Evolutionary conservation across 2,113 vertebrate genomes (phyloP).

Genomic region (Dendrocopos noguchii): DNA sequence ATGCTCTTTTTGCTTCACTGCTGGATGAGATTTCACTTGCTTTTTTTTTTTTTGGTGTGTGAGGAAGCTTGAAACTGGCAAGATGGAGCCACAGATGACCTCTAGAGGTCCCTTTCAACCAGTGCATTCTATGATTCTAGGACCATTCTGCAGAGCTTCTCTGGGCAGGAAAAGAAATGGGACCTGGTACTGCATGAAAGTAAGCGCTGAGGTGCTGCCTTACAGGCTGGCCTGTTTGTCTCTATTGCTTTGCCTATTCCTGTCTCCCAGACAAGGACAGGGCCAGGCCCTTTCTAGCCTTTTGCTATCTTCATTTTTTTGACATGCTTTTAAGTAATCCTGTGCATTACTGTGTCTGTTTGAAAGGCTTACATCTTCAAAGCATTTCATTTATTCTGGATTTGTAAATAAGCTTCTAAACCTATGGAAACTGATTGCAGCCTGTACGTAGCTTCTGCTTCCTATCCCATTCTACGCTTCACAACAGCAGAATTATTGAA

Average conservation of each 20-base stretch:
- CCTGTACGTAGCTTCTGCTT: not conserved
- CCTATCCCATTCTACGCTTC: not conserved
- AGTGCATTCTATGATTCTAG: too few relatives aligned
- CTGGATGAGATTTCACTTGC: not conserved
- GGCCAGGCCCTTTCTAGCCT: not conserved
- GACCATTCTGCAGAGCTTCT: not conserved
- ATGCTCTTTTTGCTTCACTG: not conserved
- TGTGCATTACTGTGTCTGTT: not conserved
- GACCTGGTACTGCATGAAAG: not conserved
- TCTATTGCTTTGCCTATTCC: not conserved
- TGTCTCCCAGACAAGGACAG: not conserved
- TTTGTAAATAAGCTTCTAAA: not conserved
- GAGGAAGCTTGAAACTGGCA: not conserved
- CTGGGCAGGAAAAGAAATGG: not conserved
- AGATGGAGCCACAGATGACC: not conserved
- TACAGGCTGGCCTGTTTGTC: not conserved
- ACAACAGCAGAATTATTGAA: not conserved
- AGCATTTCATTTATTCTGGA: rapidly evolving
- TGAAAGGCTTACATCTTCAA: not conserved
- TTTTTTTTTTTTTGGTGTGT: not conserved
- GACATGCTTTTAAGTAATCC: not conserved
- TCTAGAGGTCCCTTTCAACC: too few relatives aligned
- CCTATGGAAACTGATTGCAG: not conserved
- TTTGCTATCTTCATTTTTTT: not conserved
- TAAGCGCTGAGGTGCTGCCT: not conserved